These are phyloP conservation scores for Pterois miles DNA, from an alignment of 2,797 vertebrate species.

Conservation along the genomic window DNA sequence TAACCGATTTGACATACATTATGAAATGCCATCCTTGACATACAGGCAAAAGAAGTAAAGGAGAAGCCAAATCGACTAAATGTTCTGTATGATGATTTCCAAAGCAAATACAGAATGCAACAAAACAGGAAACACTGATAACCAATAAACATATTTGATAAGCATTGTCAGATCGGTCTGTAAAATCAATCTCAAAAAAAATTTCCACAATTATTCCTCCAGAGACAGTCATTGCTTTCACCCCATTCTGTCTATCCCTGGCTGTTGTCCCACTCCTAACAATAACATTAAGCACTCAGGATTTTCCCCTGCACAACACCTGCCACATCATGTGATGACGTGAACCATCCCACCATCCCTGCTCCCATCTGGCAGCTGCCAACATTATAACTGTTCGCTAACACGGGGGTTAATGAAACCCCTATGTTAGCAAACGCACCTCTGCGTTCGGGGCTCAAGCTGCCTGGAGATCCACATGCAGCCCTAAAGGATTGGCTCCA, in stretches of 20 bases:
- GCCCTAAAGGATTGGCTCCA: slow-evolving; percentile 80
- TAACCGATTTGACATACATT: not conserved
- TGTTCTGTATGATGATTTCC: not conserved
- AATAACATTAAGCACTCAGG: slow-evolving; percentile 61
- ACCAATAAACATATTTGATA: slow-evolving; percentile 11
- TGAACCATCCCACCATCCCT: slow-evolving; percentile 66
- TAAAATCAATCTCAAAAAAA: slow-evolving; percentile 18
- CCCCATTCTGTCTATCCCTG: slow-evolving; percentile 6
- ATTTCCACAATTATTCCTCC: slow-evolving; percentile 9
- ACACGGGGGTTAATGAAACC: slow-evolving; percentile 80
- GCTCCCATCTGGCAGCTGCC: slow-evolving; percentile 81
- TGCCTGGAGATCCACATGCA: slow-evolving; percentile 69
- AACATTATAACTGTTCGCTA: slow-evolving; percentile 71
- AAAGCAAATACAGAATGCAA: not conserved
- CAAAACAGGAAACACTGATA: not conserved
- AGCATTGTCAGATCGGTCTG: not conserved
- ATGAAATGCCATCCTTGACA: not conserved
- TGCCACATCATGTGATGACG: slow-evolving; percentile 72
- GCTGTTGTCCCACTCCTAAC: slow-evolving; percentile 41
- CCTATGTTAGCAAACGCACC: slow-evolving; percentile 72
- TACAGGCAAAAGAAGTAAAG: not conserved
- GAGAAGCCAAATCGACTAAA: not conserved
- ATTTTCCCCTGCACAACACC: slow-evolving; percentile 69
- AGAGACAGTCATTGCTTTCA: not conserved
- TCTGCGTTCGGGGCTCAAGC: slow-evolving; percentile 71